These are phyloP conservation scores for Dolomedes plantarius DNA, from an alignment of 2,888 invertebrate species.

Conservation along the genomic window DNA sequence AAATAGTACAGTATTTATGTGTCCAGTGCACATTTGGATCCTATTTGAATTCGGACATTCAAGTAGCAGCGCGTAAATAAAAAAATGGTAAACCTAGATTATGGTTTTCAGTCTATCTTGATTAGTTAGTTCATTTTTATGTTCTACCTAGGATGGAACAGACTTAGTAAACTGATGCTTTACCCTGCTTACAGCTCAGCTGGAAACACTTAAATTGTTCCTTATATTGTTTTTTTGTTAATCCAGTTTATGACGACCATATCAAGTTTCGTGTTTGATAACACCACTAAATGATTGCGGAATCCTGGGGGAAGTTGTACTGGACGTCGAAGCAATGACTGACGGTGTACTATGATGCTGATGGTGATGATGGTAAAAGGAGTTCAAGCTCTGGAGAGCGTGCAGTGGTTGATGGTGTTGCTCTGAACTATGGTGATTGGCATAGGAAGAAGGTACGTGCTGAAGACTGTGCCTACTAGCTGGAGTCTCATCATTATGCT, in stretches of 20 bases:
- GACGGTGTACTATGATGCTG: slow-evolving; percentile 49
- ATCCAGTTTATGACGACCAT: background rate
- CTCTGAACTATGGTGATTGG: slow-evolving; percentile 35
- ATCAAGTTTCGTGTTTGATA: slow-evolving; percentile 51
- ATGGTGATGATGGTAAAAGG: slow-evolving; percentile 55
- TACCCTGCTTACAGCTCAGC: background rate
- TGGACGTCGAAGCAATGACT: slow-evolving; percentile 54
- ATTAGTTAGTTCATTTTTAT: too few species aligned
- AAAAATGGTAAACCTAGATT: too few species aligned
- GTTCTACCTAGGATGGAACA: too few species aligned
- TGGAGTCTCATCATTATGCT: slow-evolving; percentile 28
- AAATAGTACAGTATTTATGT: too few species aligned
- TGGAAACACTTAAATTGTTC: background rate
- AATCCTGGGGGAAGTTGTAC: slow-evolving; percentile 13
- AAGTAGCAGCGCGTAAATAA: too few species aligned
- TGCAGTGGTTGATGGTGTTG: slow-evolving; percentile 40
- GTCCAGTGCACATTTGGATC: too few species aligned
- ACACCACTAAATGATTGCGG: slow-evolving; percentile 19
- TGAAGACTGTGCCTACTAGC: slow-evolving; percentile 39
- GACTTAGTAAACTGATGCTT: background rate
- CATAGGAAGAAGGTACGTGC: slow-evolving; percentile 30
- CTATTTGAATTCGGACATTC: too few species aligned
- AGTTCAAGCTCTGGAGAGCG: slow-evolving; percentile 53
- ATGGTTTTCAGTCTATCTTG: too few species aligned
- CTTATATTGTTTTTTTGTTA: background rate